phyloP scores from a whole-genome alignment of 2,113 vertebrate species.

The Phalacrocorax brasilianus region DNA sequence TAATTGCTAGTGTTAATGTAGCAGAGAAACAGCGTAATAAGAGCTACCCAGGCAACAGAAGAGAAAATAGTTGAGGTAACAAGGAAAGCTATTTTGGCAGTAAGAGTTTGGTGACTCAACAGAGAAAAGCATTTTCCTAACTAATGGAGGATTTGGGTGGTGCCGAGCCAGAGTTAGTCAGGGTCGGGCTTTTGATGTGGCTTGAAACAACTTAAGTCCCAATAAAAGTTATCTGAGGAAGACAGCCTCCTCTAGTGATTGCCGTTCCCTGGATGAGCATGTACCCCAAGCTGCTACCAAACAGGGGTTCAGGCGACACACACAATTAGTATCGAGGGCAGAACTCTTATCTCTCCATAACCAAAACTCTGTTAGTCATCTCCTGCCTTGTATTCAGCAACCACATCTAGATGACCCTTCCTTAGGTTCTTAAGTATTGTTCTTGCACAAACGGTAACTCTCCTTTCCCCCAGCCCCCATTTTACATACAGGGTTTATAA shows the following conservation, averaged over 20 bases:
- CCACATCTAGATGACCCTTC: neutral
- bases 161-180: neutral
- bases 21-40: neutral
- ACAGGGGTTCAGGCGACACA: neutral
- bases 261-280: neutral
- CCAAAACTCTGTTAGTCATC: neutral
- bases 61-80: neutral
- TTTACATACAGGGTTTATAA: neutral
- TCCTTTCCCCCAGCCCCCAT: neutral
- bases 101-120: neutral
- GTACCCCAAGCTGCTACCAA: neutral
- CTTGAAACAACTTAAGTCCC: neutral
- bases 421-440: neutral
- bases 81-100: neutral
- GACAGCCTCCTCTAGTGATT: neutral
- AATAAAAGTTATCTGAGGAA: neutral
- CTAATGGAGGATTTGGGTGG: neutral
- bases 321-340: neutral
- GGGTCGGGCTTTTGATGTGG: neutral
- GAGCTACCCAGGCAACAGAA: neutral
- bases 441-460: neutral
- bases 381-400: neutral
- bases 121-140: neutral
- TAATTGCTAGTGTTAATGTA: neutral
- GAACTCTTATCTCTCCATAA: neutral